phyloP scores from a whole-genome alignment of 2,113 vertebrate species.

The Archilochus colubris region DNA sequence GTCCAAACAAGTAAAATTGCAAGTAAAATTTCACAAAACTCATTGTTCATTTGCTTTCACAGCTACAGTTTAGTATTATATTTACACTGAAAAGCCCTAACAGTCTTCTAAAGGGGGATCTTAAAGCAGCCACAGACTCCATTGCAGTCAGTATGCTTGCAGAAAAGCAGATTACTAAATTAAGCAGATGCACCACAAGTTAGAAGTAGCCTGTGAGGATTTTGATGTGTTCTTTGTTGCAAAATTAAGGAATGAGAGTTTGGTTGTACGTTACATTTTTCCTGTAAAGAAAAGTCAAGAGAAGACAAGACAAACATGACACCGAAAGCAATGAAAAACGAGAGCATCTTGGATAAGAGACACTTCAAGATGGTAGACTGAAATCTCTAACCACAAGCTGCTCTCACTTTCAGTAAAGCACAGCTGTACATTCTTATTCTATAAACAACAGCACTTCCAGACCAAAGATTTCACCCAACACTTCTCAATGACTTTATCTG shows the following conservation, averaged over 20 bases:
- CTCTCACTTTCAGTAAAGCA: not conserved
- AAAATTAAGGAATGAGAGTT: not conserved
- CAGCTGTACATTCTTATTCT: not conserved
- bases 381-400: rapidly evolving
- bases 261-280: not conserved
- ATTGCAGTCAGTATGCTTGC: not conserved
- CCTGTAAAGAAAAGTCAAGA: not conserved
- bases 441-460: not conserved
- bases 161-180: not conserved
- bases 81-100: not conserved
- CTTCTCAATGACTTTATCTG: not conserved
- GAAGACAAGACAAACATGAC: not conserved
- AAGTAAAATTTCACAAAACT: not conserved
- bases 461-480: not conserved
- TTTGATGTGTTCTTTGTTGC: not conserved
- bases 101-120: not conserved
- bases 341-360: not conserved
- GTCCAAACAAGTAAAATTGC: not conserved
- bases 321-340: not conserved
- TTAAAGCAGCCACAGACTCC: not conserved
- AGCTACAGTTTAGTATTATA: not conserved
- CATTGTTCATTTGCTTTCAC: not conserved
- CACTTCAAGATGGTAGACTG: not conserved
- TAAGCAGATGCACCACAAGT: not conserved
- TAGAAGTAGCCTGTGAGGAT: not conserved